Conservation (phyloP, 2,113 vertebrate genomes). For the Numenius arquata region DNA sequence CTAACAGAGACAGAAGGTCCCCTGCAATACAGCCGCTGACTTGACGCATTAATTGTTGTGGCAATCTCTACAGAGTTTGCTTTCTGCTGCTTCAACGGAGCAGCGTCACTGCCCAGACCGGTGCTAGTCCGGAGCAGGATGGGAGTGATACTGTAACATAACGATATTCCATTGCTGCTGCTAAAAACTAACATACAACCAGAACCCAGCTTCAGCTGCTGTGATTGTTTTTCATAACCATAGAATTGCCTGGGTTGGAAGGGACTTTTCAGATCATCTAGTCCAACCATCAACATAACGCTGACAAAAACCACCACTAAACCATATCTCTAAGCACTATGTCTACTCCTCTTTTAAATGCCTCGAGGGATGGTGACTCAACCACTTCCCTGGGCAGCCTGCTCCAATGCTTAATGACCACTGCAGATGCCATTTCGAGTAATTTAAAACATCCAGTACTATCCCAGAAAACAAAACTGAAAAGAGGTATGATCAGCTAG, state of each 20-base stretch:
- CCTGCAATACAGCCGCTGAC: background rate
- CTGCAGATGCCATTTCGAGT: background rate
- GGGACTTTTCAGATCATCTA: too few relatives aligned
- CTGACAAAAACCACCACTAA: too few relatives aligned
- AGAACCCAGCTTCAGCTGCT: background rate
- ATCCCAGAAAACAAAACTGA: background rate
- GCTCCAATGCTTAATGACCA: too few relatives aligned
- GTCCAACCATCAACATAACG: too few relatives aligned
- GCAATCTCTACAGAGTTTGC: background rate
- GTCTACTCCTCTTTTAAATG: too few relatives aligned
- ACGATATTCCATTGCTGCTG: background rate
- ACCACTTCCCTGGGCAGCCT: too few relatives aligned
- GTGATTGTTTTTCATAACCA: background rate
- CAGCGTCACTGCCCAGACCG: background rate
- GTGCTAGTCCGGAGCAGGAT: background rate
- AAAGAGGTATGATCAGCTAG: background rate
- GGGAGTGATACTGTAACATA: background rate
- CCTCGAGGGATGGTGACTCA: too few relatives aligned
- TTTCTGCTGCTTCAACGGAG: background rate
- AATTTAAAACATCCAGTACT: background rate
- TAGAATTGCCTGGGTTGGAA: too few relatives aligned
- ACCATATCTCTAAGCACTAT: too few relatives aligned
- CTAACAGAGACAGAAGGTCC: background rate
- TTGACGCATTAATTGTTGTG: background rate
- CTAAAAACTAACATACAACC: background rate